A percentile compares a stretch with the other conserved stretches of the same genome.
These are phyloP conservation scores for Ryuthela nishihirai DNA, from an alignment of 2,888 invertebrate species.

Conservation along the genomic window DNA sequence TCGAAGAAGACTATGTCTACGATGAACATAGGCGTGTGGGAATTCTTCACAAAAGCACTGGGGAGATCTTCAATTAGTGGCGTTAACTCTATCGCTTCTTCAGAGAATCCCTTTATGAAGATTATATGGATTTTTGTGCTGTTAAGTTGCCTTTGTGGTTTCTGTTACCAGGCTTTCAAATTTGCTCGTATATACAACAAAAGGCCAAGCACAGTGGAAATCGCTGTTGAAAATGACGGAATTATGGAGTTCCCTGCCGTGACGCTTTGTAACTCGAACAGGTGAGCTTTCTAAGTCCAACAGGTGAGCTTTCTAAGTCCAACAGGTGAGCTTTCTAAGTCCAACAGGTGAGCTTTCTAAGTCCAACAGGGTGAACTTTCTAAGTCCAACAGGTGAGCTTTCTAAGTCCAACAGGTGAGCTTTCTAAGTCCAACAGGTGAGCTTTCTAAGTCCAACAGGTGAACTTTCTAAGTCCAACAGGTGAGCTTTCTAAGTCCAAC, in stretches of 20 bases:
- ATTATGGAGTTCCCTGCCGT: conserved; percentile 22
- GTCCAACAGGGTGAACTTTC: too few species aligned
- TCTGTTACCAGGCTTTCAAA: conserved; percentile 4
- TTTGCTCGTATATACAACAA: conserved; percentile 5
- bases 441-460: too few species aligned
- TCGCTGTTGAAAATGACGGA: conserved; percentile 26
- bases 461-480: too few species aligned
- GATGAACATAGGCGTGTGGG: too few species aligned
- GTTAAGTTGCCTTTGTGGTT: conserved; percentile 3
- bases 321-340: too few species aligned
- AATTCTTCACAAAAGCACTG: not conserved
- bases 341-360: too few species aligned
- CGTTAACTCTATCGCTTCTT: not conserved
- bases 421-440: too few species aligned
- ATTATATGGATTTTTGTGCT: conserved; percentile 4
- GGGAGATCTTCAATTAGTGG: conserved; percentile 13
- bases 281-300: conserved; percentile 2
- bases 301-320: too few species aligned
- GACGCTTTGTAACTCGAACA: conserved; percentile 21
- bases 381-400: too few species aligned
- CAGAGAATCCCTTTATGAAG: not conserved
- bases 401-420: too few species aligned
- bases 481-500: too few species aligned
- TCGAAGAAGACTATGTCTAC: too few species aligned
- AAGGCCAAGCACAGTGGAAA: conserved; percentile 20